phyloP scores from a whole-genome alignment of 2,888 invertebrate species.

The Netelia melanura region DNA sequence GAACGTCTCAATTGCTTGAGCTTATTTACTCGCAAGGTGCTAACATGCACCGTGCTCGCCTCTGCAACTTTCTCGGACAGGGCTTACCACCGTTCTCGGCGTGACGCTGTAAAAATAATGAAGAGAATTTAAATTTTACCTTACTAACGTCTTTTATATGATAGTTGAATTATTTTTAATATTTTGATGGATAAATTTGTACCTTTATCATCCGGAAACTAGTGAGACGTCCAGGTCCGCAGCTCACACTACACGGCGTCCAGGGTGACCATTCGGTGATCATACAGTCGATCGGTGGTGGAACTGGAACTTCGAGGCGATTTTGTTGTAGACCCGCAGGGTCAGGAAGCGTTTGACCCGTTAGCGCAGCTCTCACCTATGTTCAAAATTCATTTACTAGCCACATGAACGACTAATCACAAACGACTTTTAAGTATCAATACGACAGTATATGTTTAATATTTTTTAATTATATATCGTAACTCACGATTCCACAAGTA shows the following conservation, averaged over 20 bases:
- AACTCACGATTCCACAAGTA: conserved; percentile 88
- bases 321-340: conserved; percentile 62
- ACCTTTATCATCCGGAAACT: conserved; percentile 88
- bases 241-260: conserved; percentile 92
- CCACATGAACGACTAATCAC: background rate
- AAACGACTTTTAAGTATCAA: no score
- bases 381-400: background rate
- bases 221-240: conserved; percentile 91
- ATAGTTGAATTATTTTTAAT: conserved; percentile 2
- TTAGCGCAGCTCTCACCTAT: conserved; percentile 75
- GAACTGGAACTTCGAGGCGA: conserved; percentile 43
- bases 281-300: conserved; percentile 88
- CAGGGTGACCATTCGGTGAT: conserved; percentile 94
- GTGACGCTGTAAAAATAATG: conserved; percentile 84
- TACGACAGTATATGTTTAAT: no score
- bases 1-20: background rate
- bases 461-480: background rate
- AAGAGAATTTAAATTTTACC: background rate
- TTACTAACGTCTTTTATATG: conserved; percentile 10
- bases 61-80: conserved; percentile 88
- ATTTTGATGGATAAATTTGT: conserved; percentile 11
- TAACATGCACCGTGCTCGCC: conserved; percentile 87
- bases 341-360: conserved; percentile 69
- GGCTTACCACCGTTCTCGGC: conserved; percentile 88
- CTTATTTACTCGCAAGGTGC: conserved; percentile 79